These are phyloP conservation scores for Limnodromus scolopaceus DNA, from an alignment of 2,797 vertebrate species.

Conservation along the genomic window DNA sequence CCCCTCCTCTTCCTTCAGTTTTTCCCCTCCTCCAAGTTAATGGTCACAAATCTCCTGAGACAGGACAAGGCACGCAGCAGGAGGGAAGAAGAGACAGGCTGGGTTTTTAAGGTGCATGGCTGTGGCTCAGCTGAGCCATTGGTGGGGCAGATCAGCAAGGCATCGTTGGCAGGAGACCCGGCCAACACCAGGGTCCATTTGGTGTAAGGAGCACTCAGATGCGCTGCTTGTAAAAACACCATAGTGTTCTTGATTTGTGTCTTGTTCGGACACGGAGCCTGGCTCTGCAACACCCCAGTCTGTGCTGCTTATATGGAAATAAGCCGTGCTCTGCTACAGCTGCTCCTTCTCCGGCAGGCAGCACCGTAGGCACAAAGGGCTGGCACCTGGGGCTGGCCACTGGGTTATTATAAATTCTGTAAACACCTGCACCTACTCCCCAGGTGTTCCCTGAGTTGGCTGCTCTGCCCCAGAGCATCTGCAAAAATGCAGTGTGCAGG, in stretches of 20 bases:
- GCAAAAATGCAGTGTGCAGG: neutral
- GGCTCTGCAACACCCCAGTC: neutral
- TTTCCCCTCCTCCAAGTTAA: neutral
- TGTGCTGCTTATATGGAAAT: neutral
- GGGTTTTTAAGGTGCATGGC: neutral
- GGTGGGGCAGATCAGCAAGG: conserved; percentile 36
- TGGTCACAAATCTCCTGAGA: neutral
- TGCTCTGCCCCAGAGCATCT: neutral
- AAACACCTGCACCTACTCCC: neutral
- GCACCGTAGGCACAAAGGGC: neutral
- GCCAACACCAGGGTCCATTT: neutral
- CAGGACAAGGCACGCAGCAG: neutral
- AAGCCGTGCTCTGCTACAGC: neutral
- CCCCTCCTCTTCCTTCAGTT: neutral
- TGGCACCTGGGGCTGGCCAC: neutral
- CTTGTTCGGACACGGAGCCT: neutral
- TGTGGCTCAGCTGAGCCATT: neutral
- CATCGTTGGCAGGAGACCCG: neutral
- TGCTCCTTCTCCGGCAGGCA: neutral
- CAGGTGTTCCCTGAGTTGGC: neutral
- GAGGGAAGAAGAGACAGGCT: neutral
- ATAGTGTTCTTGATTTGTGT: neutral
- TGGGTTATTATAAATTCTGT: neutral
- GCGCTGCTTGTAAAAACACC: neutral
- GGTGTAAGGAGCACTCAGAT: neutral